Conservation (phyloP, 2,113 vertebrate species). For the Limanda limanda region DNA sequence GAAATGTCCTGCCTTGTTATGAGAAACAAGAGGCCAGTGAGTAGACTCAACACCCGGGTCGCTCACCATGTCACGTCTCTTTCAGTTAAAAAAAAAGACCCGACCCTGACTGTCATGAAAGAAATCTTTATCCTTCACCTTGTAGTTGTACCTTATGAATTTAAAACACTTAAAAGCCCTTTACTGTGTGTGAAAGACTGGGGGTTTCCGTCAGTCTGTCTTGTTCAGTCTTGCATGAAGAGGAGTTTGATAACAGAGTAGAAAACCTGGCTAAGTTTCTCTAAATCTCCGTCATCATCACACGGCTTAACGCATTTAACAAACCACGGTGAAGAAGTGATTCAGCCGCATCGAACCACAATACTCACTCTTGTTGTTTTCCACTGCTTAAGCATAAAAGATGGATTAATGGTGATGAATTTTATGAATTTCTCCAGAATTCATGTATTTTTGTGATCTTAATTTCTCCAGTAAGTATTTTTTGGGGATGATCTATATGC, state of each 20-base stretch:
- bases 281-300: neutral
- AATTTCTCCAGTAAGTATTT: too few species aligned
- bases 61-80: constrained; percentile 15
- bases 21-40: constrained; percentile 31
- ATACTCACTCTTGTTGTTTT: neutral
- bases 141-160: neutral
- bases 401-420: too few species aligned
- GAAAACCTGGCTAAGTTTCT: neutral
- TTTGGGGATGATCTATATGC: too few species aligned
- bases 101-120: constrained; percentile 13
- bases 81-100: constrained; percentile 25
- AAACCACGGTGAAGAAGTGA: neutral
- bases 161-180: constrained; percentile 7
- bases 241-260: constrained; percentile 3
- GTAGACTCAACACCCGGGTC: constrained; percentile 19
- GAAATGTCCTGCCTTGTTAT: constrained; percentile 45
- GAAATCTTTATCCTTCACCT: constrained; percentile 8
- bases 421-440: too few species aligned
- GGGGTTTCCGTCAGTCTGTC: neutral
- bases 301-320: neutral
- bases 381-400: neutral
- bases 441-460: too few species aligned
- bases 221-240: constrained; percentile 2
- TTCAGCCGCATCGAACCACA: neutral
- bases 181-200: neutral